These are phyloP conservation scores for Aix galericulata DNA, from an alignment of 2,113 vertebrate species.

Conservation along the genomic window DNA sequence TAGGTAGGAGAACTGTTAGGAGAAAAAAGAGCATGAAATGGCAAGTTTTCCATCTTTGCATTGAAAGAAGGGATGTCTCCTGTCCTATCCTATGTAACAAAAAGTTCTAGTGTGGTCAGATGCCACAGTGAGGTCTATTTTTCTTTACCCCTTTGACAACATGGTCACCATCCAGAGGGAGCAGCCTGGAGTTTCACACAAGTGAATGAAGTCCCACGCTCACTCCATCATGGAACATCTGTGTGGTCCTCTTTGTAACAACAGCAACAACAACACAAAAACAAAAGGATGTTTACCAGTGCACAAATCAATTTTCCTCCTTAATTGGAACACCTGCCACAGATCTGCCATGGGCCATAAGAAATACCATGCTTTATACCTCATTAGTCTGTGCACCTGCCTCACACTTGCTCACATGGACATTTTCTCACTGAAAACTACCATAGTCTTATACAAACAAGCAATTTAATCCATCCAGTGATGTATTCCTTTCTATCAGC, in stretches of 20 bases:
- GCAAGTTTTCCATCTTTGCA: not conserved
- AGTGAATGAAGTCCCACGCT: not conserved
- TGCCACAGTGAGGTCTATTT: not conserved
- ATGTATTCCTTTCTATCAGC: not conserved
- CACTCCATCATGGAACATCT: constrained; percentile 3
- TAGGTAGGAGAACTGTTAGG: not conserved
- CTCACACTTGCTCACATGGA: not conserved
- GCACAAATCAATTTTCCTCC: constrained; percentile 18
- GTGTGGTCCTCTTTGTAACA: not conserved
- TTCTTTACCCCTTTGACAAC: not conserved
- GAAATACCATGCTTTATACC: not conserved
- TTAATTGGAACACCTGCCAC: constrained; percentile 49
- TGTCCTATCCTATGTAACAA: not conserved
- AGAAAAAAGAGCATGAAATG: not conserved
- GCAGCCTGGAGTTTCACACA: not conserved
- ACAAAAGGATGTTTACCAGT: not conserved
- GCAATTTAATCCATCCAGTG: not conserved
- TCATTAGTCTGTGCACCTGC: constrained; percentile 58
- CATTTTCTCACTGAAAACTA: constrained; percentile 42
- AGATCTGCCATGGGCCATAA: not conserved
- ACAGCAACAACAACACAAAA: not conserved
- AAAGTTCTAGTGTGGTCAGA: not conserved
- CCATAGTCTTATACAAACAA: not conserved
- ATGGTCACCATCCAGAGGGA: accelerated
- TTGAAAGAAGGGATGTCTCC: not conserved